Evolutionary conservation across 1,140 invertebrate species (phyloP).

Genomic region (Coptotermes formosanus): DNA sequence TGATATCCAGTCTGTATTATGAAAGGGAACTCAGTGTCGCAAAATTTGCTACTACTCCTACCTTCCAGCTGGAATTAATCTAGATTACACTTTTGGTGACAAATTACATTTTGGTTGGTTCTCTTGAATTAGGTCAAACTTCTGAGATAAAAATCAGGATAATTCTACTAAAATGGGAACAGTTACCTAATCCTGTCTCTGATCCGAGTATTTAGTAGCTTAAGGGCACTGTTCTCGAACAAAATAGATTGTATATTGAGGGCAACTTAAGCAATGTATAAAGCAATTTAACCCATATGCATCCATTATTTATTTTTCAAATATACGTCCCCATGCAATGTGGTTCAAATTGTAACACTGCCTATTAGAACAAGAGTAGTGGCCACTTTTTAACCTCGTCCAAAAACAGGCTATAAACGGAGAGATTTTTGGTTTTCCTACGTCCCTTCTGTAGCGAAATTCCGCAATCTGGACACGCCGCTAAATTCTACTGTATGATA

Average conservation of each 20-base stretch:
- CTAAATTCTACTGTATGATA: too few species aligned
- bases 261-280: too few species aligned
- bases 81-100: background rate
- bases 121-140: background rate
- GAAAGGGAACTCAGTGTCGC: background rate
- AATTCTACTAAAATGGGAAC: background rate
- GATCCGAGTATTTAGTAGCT: background rate
- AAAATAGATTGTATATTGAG: background rate
- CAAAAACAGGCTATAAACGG: too few species aligned
- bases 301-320: too few species aligned
- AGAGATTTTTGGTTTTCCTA: too few species aligned
- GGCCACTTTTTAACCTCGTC: too few species aligned
- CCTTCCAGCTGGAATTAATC: background rate
- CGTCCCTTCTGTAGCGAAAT: too few species aligned
- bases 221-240: background rate
- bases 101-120: background rate
- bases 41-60: background rate
- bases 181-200: background rate
- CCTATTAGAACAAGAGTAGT: too few species aligned
- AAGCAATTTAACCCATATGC: too few species aligned
- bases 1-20: background rate
- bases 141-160: background rate
- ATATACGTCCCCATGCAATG: too few species aligned
- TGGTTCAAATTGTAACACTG: too few species aligned
- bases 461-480: too few species aligned